Base-by-base conservation (phyloP, 2,888 invertebrate species). In the Panzeria rudis region DNA sequence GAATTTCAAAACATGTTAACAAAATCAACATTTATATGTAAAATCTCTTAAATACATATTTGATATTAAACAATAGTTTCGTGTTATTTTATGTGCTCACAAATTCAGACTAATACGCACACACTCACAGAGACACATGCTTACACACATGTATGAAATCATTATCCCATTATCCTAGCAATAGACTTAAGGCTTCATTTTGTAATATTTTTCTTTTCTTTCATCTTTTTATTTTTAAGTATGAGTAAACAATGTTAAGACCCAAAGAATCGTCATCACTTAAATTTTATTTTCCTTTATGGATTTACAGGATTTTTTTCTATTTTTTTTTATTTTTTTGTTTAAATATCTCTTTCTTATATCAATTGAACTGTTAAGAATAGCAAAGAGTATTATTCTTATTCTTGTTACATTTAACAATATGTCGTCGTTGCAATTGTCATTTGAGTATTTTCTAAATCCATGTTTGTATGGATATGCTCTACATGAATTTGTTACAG, bases 341-440 rank as follows among this genome's bases (percentile, higher is more conserved):
- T 73, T 72, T 29, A 64, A 64, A 23, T 17, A 17, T 64, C n/a
- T 64, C 17, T 29, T 29, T 64, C 64, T 44, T 64, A 15, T 20
- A 54, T n/a, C 41, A 56, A 68, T 79, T 72, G 66, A 78, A 68
- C 64, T 66, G 38, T 47, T 56, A 47, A 17, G 50, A 75, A 66
- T 17, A 35, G 72, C n/a, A 59, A 41, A 59, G 50, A 59, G 20
- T 50, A 29, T 79, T 72, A 20, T 32, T 56, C 29, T 50, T 73
- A 23, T 59, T 66, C n/a, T 76, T 59, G 54, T 61, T 68, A 77
- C 76, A 77, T 84, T 77, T 68, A 77, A 72, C 80, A 76, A 77
- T 72, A 68, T 84, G 77, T 84, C 84, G 72, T 80, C 66, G 54
- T 76, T 76, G 80, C 84, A 84, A 77, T 84, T 84, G 80, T 77